Evolutionary conservation across 2,113 vertebrate genomes (phyloP), one percentile per base, ranked within the genome.

Genomic region (Brachypteracias leptosomus): DNA sequence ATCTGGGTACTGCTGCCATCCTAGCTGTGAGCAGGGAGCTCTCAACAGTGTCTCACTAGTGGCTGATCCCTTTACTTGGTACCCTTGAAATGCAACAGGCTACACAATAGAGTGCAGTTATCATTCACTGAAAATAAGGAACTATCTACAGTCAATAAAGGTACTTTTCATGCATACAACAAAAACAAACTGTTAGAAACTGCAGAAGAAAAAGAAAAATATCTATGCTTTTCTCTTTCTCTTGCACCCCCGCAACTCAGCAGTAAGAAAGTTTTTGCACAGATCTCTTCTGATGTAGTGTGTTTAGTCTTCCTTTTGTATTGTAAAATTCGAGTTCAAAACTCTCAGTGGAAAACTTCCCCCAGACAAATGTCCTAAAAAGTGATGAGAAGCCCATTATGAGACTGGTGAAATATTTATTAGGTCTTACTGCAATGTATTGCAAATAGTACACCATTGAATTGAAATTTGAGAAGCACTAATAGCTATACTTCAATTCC

Each of bases 31-130:
- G 92, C 61, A 67, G 40, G 75, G 54, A 80, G 51, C 67, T 97
- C 98, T 97, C 71, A 93, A 10, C 89, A 97, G 88, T 21, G 97
- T 44, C 70, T 96, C 88, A 81, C 98, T 97, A 73, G 96, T 49
- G 57, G 98, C 98, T 25, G 98, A 98, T 85, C 98, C 98, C 80
- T 94, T 97, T 33, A 98, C 94, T 71, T 85, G 96, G 86, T 98
- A 52, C 62, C 98, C 98, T 92, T 96, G 97, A 95, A 98, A 98
- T 5, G 93, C 95, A 95, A 98, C 98, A 94, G 92, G 96, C 98
- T 98, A 89, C 2, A 44, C 47, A 19, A 92, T 7, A 94, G 55
- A 94, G 91, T 79, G 91, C 26, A 82, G 52, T 93, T 46, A 82
- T 29, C 40, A 59, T 63, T 81, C 80, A 72, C 72, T 58, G 68